Percentiles rank a stretch among this genome's conserved stretches.
Evolutionary conservation across 2,113 vertebrate species (phyloP).

Genomic region (Oncorhynchus mykiss): DNA sequence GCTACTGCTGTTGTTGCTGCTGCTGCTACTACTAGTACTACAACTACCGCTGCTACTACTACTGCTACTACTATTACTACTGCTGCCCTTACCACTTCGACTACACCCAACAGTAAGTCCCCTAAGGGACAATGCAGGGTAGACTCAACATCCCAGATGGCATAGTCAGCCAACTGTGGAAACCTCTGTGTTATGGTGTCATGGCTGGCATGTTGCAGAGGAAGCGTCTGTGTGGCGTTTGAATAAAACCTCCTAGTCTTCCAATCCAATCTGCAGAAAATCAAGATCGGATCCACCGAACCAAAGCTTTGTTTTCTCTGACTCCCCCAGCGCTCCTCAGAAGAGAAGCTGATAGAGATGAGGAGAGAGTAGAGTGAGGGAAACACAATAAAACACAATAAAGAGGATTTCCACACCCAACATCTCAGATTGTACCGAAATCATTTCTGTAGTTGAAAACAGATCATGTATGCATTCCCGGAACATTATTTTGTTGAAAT

Average conservation of each 20-base stretch:
- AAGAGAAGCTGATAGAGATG: slow-evolving; percentile 59
- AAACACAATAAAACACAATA: too few species aligned
- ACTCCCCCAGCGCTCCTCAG: slow-evolving; percentile 61
- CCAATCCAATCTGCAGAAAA: slow-evolving; percentile 71
- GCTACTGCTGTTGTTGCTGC: too few species aligned
- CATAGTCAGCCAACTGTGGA: slow-evolving; percentile 57
- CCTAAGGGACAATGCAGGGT: not conserved
- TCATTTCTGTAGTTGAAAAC: too few species aligned
- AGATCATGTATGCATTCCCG: too few species aligned
- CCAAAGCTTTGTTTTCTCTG: slow-evolving; percentile 69
- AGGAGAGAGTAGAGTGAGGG: not conserved
- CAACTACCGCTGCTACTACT: too few species aligned
- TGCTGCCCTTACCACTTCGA: too few species aligned
- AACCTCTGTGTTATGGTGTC: slow-evolving; percentile 62
- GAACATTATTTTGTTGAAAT: too few species aligned
- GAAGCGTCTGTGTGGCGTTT: slow-evolving; percentile 55
- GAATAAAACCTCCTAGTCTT: slow-evolving; percentile 69
- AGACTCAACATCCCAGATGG: slow-evolving; percentile 58
- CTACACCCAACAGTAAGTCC: not conserved
- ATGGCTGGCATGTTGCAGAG: slow-evolving; percentile 52
- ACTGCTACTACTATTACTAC: too few species aligned
- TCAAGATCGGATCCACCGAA: slow-evolving; percentile 71
- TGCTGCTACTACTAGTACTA: too few species aligned
- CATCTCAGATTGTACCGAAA: too few species aligned
- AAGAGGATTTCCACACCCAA: too few species aligned